phyloP scores from a whole-genome alignment of 2,113 vertebrate genomes.

The Micromys minutus region DNA sequence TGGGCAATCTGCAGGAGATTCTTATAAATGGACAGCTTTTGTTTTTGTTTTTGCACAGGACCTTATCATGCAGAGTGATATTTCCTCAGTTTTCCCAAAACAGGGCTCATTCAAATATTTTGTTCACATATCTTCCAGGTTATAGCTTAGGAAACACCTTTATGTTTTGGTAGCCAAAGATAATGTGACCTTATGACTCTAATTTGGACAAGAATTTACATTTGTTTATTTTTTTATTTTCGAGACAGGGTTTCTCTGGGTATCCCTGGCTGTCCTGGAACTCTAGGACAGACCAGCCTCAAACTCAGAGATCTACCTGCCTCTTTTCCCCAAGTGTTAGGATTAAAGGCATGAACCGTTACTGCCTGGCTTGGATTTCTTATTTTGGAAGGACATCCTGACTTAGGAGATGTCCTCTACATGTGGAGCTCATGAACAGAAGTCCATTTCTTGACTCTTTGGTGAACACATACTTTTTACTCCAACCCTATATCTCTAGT shows the following conservation, averaged over 20 bases:
- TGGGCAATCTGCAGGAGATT: too few relatives aligned
- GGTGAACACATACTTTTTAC: rapidly evolving
- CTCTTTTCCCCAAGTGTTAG: too few relatives aligned
- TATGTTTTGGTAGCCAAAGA: background rate
- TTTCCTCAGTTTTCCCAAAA: background rate
- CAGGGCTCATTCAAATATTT: background rate
- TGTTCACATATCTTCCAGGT: background rate
- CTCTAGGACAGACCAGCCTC: too few relatives aligned
- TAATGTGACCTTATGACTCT: background rate
- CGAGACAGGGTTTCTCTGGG: too few relatives aligned
- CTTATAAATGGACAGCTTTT: background rate
- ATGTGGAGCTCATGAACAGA: background rate
- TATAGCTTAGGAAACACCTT: background rate
- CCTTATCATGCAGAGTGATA: too few relatives aligned
- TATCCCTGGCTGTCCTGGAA: too few relatives aligned
- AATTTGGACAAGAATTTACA: background rate
- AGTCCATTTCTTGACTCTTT: background rate
- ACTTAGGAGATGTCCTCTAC: background rate
- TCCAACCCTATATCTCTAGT: background rate
- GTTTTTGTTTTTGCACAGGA: background rate
- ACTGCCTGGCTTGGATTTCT: background rate
- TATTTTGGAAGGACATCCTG: background rate
- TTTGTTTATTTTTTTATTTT: too few relatives aligned
- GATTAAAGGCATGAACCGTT: too few relatives aligned
- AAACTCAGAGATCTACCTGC: too few relatives aligned